These are phyloP conservation scores for Chelonus insularis DNA, from an alignment of 1,140 invertebrate genomes.

Conservation along the genomic window DNA sequence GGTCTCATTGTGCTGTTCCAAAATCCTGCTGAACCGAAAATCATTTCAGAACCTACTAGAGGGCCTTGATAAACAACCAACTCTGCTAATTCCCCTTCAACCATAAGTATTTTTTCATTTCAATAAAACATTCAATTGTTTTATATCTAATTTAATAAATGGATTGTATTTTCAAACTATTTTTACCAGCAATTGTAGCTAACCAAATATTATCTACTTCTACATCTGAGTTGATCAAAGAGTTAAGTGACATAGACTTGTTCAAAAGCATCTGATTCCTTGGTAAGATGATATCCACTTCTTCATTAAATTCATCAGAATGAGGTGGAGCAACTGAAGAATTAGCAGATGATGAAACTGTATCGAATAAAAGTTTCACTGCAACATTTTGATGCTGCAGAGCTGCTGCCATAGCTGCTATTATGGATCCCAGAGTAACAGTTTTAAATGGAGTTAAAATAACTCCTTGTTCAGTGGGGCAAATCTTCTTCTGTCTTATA, in stretches of 20 bases:
- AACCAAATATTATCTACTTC: conserved; percentile 64
- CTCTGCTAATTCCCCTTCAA: conserved; percentile 68
- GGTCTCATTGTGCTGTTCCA: conserved; percentile 70
- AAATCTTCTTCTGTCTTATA: conserved; percentile 37
- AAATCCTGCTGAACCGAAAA: conserved; percentile 62
- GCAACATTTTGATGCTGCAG: conserved; percentile 62
- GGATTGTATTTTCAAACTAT: too few species aligned
- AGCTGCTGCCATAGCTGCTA: conserved; percentile 63
- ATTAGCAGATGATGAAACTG: conserved; percentile 4
- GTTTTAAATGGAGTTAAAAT: conserved; percentile 64
- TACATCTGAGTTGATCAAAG: conserved; percentile 29
- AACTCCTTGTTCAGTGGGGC: conserved; percentile 66
- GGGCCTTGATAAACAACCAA: conserved; percentile 66
- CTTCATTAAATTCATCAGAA: conserved; percentile 24
- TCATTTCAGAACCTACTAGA: conserved; percentile 49
- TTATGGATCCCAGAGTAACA: conserved; percentile 62
- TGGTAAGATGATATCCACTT: conserved; percentile 39
- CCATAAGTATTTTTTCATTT: too few species aligned
- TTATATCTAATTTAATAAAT: too few species aligned
- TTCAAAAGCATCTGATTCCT: conserved; percentile 32
- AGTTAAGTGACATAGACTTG: conserved; percentile 39
- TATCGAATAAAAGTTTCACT: conserved; percentile 38
- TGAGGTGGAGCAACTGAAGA: conserved; percentile 10
- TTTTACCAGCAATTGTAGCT: conserved; percentile 64
- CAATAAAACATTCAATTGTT: too few species aligned